Evolutionary conservation across 2,888 invertebrate species (phyloP).

Genomic region (Sepiola atlantica): DNA sequence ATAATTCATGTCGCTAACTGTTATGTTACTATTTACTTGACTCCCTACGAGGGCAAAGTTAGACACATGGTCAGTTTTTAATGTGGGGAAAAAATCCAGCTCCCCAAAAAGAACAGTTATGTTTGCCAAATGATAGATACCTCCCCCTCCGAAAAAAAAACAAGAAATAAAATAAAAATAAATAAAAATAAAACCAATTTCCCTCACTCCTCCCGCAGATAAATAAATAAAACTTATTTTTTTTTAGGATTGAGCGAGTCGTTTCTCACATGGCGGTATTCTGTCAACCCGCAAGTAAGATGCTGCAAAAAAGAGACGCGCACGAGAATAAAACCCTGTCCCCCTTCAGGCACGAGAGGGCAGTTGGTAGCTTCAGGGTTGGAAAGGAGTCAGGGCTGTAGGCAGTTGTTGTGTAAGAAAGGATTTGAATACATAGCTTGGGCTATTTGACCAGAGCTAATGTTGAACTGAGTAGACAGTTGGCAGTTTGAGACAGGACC

Average conservation of each 20-base stretch:
- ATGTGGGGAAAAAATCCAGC: no score
- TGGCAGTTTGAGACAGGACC: constrained; percentile 32
- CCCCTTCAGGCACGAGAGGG: constrained; percentile 6
- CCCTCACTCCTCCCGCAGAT: not conserved
- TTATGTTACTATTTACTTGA: no score
- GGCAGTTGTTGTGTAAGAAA: constrained; percentile 24
- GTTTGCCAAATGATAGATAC: not conserved
- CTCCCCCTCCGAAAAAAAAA: not conserved
- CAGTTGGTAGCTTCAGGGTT: constrained; percentile 32
- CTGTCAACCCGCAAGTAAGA: constrained; percentile 32
- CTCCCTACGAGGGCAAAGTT: no score
- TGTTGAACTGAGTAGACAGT: not conserved
- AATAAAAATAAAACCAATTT: no score
- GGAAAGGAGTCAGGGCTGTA: not conserved
- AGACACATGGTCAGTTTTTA: no score
- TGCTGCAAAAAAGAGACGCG: not conserved
- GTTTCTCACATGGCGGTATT: not conserved
- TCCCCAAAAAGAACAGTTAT: no score
- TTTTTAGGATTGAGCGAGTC: not conserved
- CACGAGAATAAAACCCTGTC: not conserved
- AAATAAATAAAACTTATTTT: not conserved
- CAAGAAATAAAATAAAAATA: not conserved
- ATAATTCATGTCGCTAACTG: no score
- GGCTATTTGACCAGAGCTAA: not conserved
- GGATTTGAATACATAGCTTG: constrained; percentile 5